Base-by-base conservation (phyloP, 2,888 invertebrate genomes). In the Chymomyza caudatula region DNA sequence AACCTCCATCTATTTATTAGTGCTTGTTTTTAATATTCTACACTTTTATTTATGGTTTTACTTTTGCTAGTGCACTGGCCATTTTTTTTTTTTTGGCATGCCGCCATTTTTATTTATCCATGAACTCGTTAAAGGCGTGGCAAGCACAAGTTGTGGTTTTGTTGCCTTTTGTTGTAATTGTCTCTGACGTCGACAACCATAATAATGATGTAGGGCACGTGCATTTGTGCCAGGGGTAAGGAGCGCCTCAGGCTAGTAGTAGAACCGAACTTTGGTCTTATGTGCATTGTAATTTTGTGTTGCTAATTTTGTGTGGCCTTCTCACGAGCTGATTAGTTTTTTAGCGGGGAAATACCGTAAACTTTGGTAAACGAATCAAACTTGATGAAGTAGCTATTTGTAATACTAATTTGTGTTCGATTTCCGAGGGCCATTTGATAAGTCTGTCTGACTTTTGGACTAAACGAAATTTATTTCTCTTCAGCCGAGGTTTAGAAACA, bases 21-120 rank as follows among this genome's bases (percentile, higher is more conserved):
- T 15, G 49, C 15, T 20, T 15, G 6, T 22, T 52, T 52, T 44
- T 64, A 6, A 37, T 8, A 44, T 47, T 56, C 22, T 19, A 51
- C 17, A 49, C 29, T 20, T 44, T 43, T 42, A 17, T 53, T 55
- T 51, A 51, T 22, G 63, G 57, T 23, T 43, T 60, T 58, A 37
- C 58, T 29, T 37, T 65, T 37, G 44, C 25, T 51, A 61, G 53
- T 60, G 61, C 23, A 58, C 49, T 69, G n/a, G 63, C 37, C 66
- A 43, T 63, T 69, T 65, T 70, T 55, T 47, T 60, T 37, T 20
- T 69, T 73, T 85, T 86, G 86, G 87, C 87, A 86, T 74, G 69
- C 73, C 80, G 87, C 87, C 86, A 87, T 85, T 84, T 86, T 76
- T 77, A 74, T 79, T 73, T 77, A 76, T 73, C 74, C 77, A 77